Base-by-base conservation (phyloP, 2,797 vertebrate genomes). In the Pseudochaenichthys georgianus region DNA sequence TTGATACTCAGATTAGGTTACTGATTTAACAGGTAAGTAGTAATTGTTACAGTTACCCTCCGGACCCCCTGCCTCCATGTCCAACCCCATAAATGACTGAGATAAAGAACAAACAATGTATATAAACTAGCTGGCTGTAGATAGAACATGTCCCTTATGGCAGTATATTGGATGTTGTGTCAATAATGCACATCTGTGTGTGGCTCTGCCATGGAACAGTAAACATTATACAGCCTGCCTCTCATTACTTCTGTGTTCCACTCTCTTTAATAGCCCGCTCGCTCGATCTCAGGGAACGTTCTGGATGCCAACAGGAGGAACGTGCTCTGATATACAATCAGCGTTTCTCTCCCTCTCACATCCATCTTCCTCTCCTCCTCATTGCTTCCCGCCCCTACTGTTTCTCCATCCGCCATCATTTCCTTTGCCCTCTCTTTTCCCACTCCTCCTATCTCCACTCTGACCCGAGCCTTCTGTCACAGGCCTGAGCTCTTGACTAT, bases 241-340 rank as follows among this genome's bases (percentile, higher is more conserved):
- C 28, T 28, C 1, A 28, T 28, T 28, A 28, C 28, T 28, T 28
- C 4, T 70, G 58, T 68, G 79, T 62, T 78, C 74, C 76, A 57
- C 57, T 71, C 64, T 68, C 72, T 77, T 82, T 85, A 83, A 89
- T 73, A 70, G 74, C 64, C 64, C 68, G 78, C 70, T 57, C 28
- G 52, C 85, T 82, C 77, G 57, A 46, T 80, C 83, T 78, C 60
- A 48, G 70, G 83, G 87, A 82, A 80, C 28, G 81, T 73, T 70
- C 76, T 78, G 72, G 72, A 77, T 75, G 70, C 66, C 31, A 77
- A 67, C 67, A 50, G 70, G 61, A 76, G 64, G 64, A 80, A 85
- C 66, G 70, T 87, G 84, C 80, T 76, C 13, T n/a, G 83, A 83
- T 74, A 61, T 68, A 81, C 84, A 85, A 87, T 84, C 69, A 84